Conservation (phyloP, 1,140 invertebrate genomes). For the Tetragonula clypearis region DNA sequence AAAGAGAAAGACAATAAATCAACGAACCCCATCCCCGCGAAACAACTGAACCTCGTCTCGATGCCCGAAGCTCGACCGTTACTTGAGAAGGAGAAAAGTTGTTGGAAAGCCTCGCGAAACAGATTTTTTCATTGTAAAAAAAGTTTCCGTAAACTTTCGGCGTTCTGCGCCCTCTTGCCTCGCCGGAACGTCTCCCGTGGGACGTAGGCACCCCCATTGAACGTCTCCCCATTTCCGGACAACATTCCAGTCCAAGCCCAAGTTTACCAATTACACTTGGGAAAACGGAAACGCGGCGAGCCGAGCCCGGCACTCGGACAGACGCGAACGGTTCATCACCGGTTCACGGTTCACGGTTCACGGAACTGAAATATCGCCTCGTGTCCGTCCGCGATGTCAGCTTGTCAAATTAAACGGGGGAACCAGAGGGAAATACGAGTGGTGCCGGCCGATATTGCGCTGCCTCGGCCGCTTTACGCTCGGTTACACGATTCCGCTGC, state of each 20-base stretch:
- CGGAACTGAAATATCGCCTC: constrained; percentile 27
- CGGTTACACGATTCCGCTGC: neutral
- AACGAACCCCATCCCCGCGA: neutral
- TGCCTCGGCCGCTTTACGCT: constrained; percentile 2
- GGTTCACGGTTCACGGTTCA: constrained; percentile 25
- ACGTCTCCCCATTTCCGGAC: neutral
- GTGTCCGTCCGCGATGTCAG: constrained; percentile 18
- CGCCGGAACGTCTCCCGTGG: neutral
- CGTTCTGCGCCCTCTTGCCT: no score
- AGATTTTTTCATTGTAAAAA: neutral
- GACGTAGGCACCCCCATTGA: neutral
- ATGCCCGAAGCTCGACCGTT: neutral
- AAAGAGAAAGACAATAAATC: neutral
- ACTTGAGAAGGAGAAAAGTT: no score
- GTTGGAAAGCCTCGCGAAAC: neutral
- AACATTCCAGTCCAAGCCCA: neutral
- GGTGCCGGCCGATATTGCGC: constrained; percentile 15
- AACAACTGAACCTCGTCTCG: neutral
- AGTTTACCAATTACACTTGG: constrained; percentile 11
- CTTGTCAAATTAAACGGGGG: constrained; percentile 36
- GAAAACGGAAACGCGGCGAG: neutral
- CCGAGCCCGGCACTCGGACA: neutral
- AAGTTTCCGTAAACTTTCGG: neutral
- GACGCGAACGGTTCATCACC: neutral
- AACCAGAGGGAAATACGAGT: constrained; percentile 13